phyloP scores from a whole-genome alignment of 2,113 vertebrate genomes.

The Cairina moschata region DNA sequence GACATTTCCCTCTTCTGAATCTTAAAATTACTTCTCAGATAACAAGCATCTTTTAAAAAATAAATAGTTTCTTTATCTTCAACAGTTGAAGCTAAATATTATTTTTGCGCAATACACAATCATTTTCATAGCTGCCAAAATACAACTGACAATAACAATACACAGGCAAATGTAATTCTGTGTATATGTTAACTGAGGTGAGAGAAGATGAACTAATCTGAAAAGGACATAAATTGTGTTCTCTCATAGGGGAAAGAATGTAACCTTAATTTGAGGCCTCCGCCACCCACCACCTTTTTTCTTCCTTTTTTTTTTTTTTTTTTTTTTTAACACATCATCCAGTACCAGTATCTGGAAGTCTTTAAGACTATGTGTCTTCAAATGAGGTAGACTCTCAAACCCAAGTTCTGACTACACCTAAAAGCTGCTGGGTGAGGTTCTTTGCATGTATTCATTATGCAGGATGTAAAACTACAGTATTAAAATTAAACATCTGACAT shows the following conservation, averaged over 20 bases:
- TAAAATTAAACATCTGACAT: background rate
- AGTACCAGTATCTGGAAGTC: conserved; percentile 32
- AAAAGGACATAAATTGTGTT: conserved; percentile 12
- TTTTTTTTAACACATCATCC: background rate
- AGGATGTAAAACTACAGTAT: background rate
- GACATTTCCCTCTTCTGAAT: background rate
- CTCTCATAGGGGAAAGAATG: conserved; percentile 38
- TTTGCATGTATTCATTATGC: background rate
- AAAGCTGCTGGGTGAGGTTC: background rate
- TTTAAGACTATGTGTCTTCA: background rate
- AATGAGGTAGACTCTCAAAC: background rate
- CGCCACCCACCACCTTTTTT: background rate
- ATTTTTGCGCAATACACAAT: background rate
- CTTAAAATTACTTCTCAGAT: background rate
- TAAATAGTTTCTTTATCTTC: conserved; percentile 12
- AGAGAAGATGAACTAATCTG: conserved; percentile 24
- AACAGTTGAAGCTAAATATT: conserved; percentile 57
- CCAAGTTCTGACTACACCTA: background rate
- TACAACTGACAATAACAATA: conserved; percentile 42
- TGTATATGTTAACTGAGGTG: conserved; percentile 44
- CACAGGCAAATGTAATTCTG: conserved; percentile 55
- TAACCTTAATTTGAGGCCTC: background rate
- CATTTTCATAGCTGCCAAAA: conserved; percentile 41
- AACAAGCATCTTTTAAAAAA: background rate
- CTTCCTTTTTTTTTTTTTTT: too few relatives aligned